These are phyloP conservation scores for Zapornia atra DNA, from an alignment of 2,113 vertebrate species.

Conservation along the genomic window DNA sequence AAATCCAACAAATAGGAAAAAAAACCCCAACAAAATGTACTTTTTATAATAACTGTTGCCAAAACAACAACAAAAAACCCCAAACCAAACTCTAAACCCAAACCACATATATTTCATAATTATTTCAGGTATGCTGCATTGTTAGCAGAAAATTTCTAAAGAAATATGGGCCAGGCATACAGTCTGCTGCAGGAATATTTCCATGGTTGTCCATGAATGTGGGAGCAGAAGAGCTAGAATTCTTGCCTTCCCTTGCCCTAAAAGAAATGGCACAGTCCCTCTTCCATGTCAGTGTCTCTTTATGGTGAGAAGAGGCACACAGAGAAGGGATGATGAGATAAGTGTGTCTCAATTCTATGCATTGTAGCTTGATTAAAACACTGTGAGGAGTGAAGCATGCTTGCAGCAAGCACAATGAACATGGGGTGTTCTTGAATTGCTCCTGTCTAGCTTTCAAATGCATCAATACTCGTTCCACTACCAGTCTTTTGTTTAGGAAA, in stretches of 20 bases:
- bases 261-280: background rate
- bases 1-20: background rate
- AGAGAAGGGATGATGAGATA: background rate
- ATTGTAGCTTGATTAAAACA: background rate
- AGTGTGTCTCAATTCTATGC: background rate
- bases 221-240: background rate
- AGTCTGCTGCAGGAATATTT: background rate
- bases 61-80: background rate
- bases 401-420: background rate
- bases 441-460: background rate
- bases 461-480: background rate
- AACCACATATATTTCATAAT: background rate
- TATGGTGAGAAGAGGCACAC: background rate
- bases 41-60: background rate
- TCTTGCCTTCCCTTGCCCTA: background rate
- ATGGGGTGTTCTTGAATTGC: background rate
- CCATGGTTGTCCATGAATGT: background rate
- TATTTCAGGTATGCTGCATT: background rate
- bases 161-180: background rate
- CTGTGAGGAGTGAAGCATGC: background rate
- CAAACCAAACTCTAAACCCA: background rate
- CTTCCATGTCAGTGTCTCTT: background rate
- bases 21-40: fast-evolving
- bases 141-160: background rate
- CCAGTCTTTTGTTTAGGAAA: background rate